Base-by-base conservation (phyloP, 2,888 invertebrate species). In the Drosophila phalerata region DNA sequence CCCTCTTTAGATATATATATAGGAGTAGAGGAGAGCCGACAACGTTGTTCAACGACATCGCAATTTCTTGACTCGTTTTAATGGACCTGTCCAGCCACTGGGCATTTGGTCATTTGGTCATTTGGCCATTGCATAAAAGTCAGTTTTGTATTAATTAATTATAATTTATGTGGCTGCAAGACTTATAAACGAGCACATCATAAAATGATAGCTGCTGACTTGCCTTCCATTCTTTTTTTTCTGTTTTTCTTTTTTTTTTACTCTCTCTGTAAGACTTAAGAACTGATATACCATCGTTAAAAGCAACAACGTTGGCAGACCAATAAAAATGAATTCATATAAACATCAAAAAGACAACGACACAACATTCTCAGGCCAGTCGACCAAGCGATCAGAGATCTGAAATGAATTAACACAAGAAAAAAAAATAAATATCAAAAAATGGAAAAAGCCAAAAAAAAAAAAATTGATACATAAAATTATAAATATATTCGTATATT, bases 121-220 rank as follows among this genome's bases (percentile, higher is more conserved):
- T 68, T 78, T 66, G 65, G 61, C 57, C 66, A 77, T 64, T 64
- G 77, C 84, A 81, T 81, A 79, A 84, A 83, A 79, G 79, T 82
- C 79, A 79, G 71, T 73, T 81, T 85, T 71, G 65, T 73, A 79
- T 81, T 89, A 90, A 88, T 89, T 89, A 87, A 86, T 72, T 78
- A 73, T 74, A 89, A 89, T 88, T 90, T 90, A 89, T 88, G 83
- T 76, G 71, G 61, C 66, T 80, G 81, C 77, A 78, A 77, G 84
- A 73, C 63, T 71, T 83, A 81, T 79, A 74, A 81, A 76, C 72
- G 73, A 79, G 77, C 86, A 83, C 76, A 81, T 76, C 83, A 88
- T 88, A 89, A 86, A 85, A 83, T 81, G 66, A 84, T 88, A 69
- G 60, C 65, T 61, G 48, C 52, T 48, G 49, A 34, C 52, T 30